Conservation (phyloP, 2,888 invertebrate species). For the Nasonia oneida region DNA sequence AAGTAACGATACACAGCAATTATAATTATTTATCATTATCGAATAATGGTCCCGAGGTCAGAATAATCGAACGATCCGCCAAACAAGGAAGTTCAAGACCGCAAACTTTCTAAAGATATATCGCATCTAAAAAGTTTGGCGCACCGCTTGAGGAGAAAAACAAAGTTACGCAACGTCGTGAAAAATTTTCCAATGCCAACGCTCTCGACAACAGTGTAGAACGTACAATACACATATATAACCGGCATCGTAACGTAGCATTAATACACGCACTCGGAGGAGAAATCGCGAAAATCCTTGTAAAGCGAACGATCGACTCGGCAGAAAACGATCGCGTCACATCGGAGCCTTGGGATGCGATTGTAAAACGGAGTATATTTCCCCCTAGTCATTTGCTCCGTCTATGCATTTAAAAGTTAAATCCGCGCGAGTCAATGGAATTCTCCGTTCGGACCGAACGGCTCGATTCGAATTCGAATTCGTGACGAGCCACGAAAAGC, state of each 20-base stretch:
- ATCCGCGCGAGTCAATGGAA: background rate
- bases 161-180: constrained; percentile 20
- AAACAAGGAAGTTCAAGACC: background rate
- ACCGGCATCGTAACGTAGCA: background rate
- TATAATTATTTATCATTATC: background rate
- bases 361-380: background rate
- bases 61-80: background rate
- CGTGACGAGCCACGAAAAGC: background rate
- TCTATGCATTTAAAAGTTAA: background rate
- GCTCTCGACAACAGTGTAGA: background rate
- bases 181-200: constrained; percentile 14
- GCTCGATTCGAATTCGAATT: background rate
- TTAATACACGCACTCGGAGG: background rate
- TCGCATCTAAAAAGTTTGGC: background rate
- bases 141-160: constrained; percentile 1
- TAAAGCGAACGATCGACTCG: background rate
- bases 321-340: background rate
- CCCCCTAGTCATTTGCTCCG: background rate
- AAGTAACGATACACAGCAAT: too few species aligned
- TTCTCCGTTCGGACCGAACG: background rate
- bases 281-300: background rate
- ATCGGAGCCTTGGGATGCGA: background rate
- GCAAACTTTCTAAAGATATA: background rate
- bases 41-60: background rate
- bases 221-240: background rate